Percentiles rank a stretch among this genome's conserved stretches.
Conservation (phyloP, 2,113 vertebrate species). For the Nematolebias whitei region DNA sequence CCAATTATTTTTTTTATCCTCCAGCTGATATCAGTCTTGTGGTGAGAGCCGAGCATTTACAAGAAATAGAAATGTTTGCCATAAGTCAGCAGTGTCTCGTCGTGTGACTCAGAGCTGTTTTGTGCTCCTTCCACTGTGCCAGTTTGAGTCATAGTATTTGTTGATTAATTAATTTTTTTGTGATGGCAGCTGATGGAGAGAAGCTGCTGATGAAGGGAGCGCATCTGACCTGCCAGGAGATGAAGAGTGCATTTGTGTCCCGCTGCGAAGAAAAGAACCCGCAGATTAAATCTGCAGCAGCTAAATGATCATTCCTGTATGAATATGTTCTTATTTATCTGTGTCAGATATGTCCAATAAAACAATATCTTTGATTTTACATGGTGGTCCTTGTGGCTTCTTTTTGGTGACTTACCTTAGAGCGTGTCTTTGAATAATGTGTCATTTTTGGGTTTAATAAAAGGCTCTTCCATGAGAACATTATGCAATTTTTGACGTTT, state of each 20-base stretch:
- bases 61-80: not conserved
- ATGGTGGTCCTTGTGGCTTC: no score
- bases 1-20: no score
- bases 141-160: constrained; percentile 17
- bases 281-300: constrained; percentile 72
- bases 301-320: constrained; percentile 62
- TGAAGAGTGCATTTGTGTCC: constrained; percentile 81
- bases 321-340: constrained; percentile 41
- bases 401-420: no score
- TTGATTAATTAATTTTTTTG: constrained; percentile 38
- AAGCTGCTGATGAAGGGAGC: constrained; percentile 86
- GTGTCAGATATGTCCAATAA: constrained; percentile 10
- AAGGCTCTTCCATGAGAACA: constrained; percentile 31
- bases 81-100: constrained; percentile 31
- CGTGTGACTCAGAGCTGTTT: constrained; percentile 25
- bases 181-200: constrained; percentile 84
- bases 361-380: not conserved
- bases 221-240: constrained; percentile 80
- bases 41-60: no score
- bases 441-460: constrained; percentile 41
- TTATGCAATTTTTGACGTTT: constrained; percentile 54
- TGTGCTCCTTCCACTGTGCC: constrained; percentile 3
- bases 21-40: no score
- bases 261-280: constrained; percentile 82
- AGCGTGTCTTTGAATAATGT: constrained; percentile 38